Conservation (phyloP, 30 jellyfish, hydroid and myxozoan genomes). For the Cassiopea xamachana region DNA sequence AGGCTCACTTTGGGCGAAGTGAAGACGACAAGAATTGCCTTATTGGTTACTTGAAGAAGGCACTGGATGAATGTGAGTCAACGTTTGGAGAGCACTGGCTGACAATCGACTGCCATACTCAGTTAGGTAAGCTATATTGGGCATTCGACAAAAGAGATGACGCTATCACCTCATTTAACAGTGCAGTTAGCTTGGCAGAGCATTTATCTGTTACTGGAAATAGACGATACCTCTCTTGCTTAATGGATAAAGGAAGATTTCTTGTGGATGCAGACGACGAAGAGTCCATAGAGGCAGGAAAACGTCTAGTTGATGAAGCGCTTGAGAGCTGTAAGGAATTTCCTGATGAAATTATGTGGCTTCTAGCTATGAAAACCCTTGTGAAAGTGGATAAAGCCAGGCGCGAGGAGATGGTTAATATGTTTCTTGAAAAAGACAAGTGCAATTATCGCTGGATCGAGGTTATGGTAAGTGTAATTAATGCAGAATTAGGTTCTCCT, state of each 20-base stretch:
- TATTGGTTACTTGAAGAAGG: neutral
- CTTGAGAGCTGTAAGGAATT: neutral
- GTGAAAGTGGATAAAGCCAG: neutral
- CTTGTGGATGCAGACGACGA: neutral
- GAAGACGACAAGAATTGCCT: neutral
- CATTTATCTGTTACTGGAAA: neutral
- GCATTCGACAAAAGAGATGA: neutral
- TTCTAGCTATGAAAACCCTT: constrained; percentile 2
- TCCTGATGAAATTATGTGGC: neutral
- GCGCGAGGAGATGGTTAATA: too few relatives aligned
- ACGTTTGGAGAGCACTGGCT: constrained; percentile 19
- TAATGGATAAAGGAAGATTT: constrained; percentile 28
- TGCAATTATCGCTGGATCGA: too few relatives aligned
- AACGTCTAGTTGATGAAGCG: neutral
- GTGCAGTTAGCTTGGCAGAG: neutral
- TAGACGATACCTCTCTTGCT: neutral
- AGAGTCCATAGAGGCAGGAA: neutral
- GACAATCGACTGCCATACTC: constrained; percentile 26
- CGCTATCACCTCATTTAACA: neutral
- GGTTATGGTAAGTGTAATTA: neutral
- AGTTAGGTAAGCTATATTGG: constrained; percentile 5
- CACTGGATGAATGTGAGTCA: neutral
- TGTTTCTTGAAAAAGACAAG: too few relatives aligned
- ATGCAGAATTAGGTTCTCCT: neutral
- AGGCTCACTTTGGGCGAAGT: neutral